Evolutionary conservation across 2,797 vertebrate species (phyloP).

Genomic region (Pygocentrus nattereri): DNA sequence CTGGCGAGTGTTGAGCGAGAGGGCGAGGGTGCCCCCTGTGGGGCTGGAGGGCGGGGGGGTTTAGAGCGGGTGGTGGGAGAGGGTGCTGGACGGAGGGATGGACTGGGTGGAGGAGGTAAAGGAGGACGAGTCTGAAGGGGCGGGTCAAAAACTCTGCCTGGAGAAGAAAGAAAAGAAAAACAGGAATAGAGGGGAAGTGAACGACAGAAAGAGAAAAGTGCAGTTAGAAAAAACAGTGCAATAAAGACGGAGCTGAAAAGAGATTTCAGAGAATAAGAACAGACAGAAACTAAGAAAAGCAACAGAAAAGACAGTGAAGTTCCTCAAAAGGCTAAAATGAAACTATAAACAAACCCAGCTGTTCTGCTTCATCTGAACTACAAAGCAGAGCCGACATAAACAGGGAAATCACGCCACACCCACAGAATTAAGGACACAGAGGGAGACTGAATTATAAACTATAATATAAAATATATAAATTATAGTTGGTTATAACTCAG

Average conservation of each 20-base stretch:
- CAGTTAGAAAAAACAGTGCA: neutral
- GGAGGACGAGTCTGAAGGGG: conserved; percentile 69
- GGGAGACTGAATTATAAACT: too few relatives aligned
- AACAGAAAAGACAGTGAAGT: neutral
- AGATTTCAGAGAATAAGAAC: neutral
- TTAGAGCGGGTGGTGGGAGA: conserved; percentile 2
- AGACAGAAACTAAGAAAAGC: neutral
- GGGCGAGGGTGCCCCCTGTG: neutral
- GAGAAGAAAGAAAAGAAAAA: conserved; percentile 38
- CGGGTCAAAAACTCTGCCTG: conserved; percentile 47
- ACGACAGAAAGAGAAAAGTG: neutral
- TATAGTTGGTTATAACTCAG: too few relatives aligned
- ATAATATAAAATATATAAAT: too few relatives aligned
- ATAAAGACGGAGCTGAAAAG: neutral
- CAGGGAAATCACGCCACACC: too few relatives aligned
- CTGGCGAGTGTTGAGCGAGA: neutral
- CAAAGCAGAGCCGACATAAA: too few relatives aligned
- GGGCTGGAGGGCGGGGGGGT: conserved; percentile 9
- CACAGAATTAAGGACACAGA: too few relatives aligned
- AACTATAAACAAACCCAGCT: too few relatives aligned
- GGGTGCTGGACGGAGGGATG: conserved; percentile 38
- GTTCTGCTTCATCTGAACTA: too few relatives aligned
- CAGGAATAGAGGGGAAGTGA: neutral
- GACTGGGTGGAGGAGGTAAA: conserved; percentile 39
- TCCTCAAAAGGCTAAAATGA: too few relatives aligned